Conservation (phyloP, 1,140 invertebrate species). For the Bombus difficillimus region DNA sequence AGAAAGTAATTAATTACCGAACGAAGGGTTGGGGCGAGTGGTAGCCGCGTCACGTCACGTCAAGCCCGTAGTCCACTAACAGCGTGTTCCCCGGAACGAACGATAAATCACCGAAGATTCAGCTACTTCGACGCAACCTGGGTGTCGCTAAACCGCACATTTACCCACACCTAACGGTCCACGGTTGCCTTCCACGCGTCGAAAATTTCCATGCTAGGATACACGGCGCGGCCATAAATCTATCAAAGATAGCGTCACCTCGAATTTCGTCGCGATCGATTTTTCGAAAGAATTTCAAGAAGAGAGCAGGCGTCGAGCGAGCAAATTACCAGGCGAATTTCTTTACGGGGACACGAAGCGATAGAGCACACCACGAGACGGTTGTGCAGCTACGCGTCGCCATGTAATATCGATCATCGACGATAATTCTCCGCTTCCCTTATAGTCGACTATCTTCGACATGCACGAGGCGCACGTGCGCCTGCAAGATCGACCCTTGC, state of each 20-base stretch:
- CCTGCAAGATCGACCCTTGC: slow-evolving; percentile 33
- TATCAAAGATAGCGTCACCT: slow-evolving; percentile 31
- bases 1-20: slow-evolving; percentile 47
- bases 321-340: slow-evolving; percentile 45
- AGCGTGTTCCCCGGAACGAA: slow-evolving; percentile 23
- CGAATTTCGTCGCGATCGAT: slow-evolving; percentile 56
- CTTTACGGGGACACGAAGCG: slow-evolving; percentile 18
- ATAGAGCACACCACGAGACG: slow-evolving; percentile 48
- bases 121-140: slow-evolving; percentile 33
- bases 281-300: slow-evolving; percentile 48
- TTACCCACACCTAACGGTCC: slow-evolving; percentile 23
- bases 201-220: slow-evolving; percentile 59
- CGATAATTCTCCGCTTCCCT: slow-evolving; percentile 47
- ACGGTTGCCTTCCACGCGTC: slow-evolving; percentile 41
- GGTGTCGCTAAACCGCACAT: slow-evolving; percentile 54
- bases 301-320: neutral
- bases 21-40: neutral
- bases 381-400: neutral
- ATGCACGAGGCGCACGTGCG: slow-evolving; percentile 46
- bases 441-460: slow-evolving; percentile 32
- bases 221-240: slow-evolving; percentile 51
- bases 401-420: slow-evolving; percentile 62
- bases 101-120: slow-evolving; percentile 54
- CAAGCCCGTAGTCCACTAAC: slow-evolving; percentile 30
- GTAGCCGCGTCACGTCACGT: slow-evolving; percentile 22